Evolutionary conservation across 1,140 invertebrate species (phyloP).

Genomic region (Halictus rubicundus): DNA sequence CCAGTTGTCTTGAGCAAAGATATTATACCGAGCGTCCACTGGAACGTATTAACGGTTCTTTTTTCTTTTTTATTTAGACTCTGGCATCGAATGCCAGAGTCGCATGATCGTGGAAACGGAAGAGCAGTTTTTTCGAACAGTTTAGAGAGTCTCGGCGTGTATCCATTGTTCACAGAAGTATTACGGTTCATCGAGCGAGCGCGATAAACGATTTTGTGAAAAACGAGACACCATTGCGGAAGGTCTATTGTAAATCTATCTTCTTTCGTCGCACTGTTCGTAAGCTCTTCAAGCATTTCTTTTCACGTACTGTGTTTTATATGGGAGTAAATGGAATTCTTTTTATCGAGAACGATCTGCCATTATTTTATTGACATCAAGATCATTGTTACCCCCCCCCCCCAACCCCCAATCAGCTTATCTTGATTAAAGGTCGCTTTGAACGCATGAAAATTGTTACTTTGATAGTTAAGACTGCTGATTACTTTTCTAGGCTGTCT

Average conservation of each 20-base stretch:
- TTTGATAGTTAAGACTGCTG: slow-evolving; percentile 20
- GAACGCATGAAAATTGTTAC: slow-evolving; percentile 4
- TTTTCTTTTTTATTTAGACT: slow-evolving; percentile 17
- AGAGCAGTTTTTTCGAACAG: slow-evolving; percentile 35
- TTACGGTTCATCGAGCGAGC: neutral
- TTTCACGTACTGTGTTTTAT: slow-evolving; percentile 10
- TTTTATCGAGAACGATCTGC: slow-evolving; percentile 11
- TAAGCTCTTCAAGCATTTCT: slow-evolving; percentile 28
- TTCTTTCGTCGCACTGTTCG: neutral
- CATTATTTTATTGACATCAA: slow-evolving; percentile 21
- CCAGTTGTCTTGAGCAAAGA: slow-evolving; percentile 16
- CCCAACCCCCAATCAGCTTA: neutral
- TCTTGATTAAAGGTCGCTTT: slow-evolving; percentile 4
- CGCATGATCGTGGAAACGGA: slow-evolving; percentile 24
- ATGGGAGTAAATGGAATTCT: slow-evolving; percentile 19
- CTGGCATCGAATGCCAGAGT: slow-evolving; percentile 19
- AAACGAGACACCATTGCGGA: neutral
- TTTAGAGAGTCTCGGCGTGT: neutral
- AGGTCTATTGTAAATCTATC: slow-evolving; percentile 1
- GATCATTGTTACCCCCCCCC: slow-evolving; percentile 15
- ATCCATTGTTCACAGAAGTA: slow-evolving; percentile 5
- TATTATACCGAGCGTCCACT: slow-evolving; percentile 4
- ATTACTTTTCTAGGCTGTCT: slow-evolving; percentile 17
- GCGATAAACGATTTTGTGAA: too few species aligned
- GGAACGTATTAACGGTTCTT: neutral